Conservation (phyloP, 2,888 invertebrate genomes). For the Ectemnius lituratus region DNA sequence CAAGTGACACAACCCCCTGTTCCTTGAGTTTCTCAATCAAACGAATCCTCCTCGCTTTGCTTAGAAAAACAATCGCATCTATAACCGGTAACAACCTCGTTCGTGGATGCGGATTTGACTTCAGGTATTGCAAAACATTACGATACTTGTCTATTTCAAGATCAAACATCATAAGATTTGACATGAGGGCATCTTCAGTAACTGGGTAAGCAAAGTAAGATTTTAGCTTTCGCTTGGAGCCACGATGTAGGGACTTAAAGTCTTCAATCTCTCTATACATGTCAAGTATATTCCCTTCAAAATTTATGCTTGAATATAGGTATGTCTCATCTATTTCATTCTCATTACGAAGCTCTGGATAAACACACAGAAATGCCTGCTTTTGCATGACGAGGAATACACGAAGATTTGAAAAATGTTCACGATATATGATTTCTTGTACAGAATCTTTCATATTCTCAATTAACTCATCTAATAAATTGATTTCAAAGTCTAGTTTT, state of each 20-base stretch:
- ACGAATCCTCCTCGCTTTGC: conserved; percentile 27
- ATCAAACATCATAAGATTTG: conserved; percentile 65
- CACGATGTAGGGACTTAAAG: conserved; percentile 63
- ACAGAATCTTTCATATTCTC: conserved; percentile 42
- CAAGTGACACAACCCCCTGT: conserved; percentile 21
- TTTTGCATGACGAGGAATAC: conserved; percentile 66
- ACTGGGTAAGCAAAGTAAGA: conserved; percentile 68
- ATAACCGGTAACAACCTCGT: conserved; percentile 45
- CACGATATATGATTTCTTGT: conserved; percentile 45
- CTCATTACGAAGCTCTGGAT: conserved; percentile 69
- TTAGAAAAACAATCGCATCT: conserved; percentile 43
- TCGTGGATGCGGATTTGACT: conserved; percentile 36
- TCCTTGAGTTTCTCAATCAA: conserved; percentile 46
- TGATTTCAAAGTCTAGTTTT: conserved; percentile 65
- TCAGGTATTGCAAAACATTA: conserved; percentile 61
- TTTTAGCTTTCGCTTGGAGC: conserved; percentile 41
- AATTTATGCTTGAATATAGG: conserved; percentile 49
- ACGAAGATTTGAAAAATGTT: conserved; percentile 57
- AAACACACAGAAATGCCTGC: conserved; percentile 67
- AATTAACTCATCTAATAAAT: conserved; percentile 49
- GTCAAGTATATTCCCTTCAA: conserved; percentile 56
- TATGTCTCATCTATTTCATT: conserved; percentile 68
- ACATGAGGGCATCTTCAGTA: conserved; percentile 54
- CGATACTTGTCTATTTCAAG: conserved; percentile 62
- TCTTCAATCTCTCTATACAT: conserved; percentile 68